Percentiles rank a stretch among this genome's conserved stretches.
Conservation (phyloP, 2,888 invertebrate species). For the Metallyticus violacea region DNA sequence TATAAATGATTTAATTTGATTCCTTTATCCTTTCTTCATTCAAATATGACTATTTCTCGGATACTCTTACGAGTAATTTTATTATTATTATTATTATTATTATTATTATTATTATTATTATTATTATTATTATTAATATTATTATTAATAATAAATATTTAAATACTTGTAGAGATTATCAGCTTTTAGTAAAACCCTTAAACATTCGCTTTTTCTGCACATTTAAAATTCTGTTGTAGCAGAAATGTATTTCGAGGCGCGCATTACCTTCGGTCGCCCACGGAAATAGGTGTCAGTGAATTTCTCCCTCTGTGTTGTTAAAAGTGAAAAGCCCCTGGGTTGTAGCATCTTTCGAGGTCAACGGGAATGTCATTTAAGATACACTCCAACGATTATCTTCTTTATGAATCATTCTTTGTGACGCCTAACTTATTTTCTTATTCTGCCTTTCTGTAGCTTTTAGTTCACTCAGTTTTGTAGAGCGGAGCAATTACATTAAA, state of each 20-base stretch:
- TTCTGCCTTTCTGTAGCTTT: background rate
- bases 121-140: too few species aligned
- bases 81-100: too few species aligned
- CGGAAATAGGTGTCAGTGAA: background rate
- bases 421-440: background rate
- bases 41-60: too few species aligned
- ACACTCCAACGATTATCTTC: background rate
- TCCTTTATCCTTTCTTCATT: too few species aligned
- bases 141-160: too few species aligned
- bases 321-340: background rate
- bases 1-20: too few species aligned
- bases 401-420: background rate
- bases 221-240: background rate
- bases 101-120: too few species aligned
- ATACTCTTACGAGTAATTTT: too few species aligned
- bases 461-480: background rate
- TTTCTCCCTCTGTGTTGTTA: background rate
- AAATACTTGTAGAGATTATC: too few species aligned
- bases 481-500: too few species aligned
- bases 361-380: background rate
- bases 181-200: too few species aligned
- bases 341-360: background rate
- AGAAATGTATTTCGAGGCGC: background rate
- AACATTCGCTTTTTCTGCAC: too few species aligned
- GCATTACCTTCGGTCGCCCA: background rate